Percentiles rank a stretch among this genome's conserved stretches.
phyloP scores from a whole-genome alignment of 2,888 invertebrate species.

The Cheilosia scutellata region DNA sequence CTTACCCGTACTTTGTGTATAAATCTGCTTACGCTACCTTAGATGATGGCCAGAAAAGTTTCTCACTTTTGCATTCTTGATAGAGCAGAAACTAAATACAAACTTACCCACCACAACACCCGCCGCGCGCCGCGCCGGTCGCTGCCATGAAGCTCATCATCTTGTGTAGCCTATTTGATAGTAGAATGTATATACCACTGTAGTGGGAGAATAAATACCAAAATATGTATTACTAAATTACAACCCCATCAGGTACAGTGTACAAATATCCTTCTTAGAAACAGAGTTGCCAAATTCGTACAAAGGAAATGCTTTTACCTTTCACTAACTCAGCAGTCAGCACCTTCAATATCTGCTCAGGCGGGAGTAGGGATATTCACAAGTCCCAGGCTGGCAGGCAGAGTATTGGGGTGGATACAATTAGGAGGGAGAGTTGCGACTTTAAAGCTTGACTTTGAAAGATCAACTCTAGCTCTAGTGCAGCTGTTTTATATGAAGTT shows the following conservation, averaged over 20 bases:
- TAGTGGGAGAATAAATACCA: constrained; percentile 48
- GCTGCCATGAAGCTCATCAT: constrained; percentile 1
- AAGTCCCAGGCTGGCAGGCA: no score
- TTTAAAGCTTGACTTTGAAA: no score
- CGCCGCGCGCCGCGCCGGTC: neutral
- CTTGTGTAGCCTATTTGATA: constrained; percentile 7
- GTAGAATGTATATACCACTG: constrained; percentile 12
- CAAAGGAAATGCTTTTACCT: no score
- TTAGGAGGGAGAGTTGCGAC: no score
- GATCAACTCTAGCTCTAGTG: no score
- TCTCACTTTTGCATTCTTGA: constrained; percentile 50
- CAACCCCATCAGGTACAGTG: constrained; percentile 26
- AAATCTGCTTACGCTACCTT: constrained; percentile 50
- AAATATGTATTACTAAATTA: constrained; percentile 24
- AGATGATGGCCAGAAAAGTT: constrained; percentile 43
- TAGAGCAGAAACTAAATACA: neutral
- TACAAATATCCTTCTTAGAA: constrained; percentile 1
- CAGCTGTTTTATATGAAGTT: no score
- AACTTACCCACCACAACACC: neutral
- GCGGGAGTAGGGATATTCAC: no score
- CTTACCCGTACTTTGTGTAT: constrained; percentile 38
- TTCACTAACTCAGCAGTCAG: no score
- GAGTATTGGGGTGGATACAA: no score
- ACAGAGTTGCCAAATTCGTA: neutral
- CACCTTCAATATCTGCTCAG: no score